phyloP scores from a whole-genome alignment of 2,888 invertebrate species.

The Iselma pallidipennis region DNA sequence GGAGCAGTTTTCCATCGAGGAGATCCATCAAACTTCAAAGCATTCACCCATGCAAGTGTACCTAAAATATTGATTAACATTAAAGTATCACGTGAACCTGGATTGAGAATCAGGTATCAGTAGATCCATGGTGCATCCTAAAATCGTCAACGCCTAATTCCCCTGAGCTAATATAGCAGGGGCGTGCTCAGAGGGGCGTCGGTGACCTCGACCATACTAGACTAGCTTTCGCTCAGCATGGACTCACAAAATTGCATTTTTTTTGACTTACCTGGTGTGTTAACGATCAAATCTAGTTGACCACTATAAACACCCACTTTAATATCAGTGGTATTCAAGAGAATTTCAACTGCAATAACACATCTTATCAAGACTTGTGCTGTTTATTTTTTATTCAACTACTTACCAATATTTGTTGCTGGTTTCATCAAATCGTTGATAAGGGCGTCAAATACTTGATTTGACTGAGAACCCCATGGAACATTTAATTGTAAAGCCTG shows the following conservation, averaged over 20 bases:
- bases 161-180: no score
- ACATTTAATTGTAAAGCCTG: slow-evolving; percentile 66
- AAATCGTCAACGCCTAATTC: no score
- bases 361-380: no score
- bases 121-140: no score
- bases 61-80: slow-evolving; percentile 16
- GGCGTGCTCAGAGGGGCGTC: background rate
- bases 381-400: background rate
- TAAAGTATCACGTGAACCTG: no score
- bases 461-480: slow-evolving; percentile 67
- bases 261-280: slow-evolving; percentile 71
- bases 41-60: slow-evolving; percentile 67
- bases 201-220: no score
- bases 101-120: no score
- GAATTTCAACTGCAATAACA: slow-evolving; percentile 62
- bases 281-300: slow-evolving; percentile 83
- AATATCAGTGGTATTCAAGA: slow-evolving; percentile 70
- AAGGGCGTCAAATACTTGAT: slow-evolving; percentile 63
- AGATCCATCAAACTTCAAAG: slow-evolving; percentile 59
- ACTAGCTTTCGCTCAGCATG: no score
- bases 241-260: no score
- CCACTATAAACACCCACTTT: slow-evolving; percentile 75
- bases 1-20: slow-evolving; percentile 60
- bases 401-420: slow-evolving; percentile 66
- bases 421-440: slow-evolving; percentile 72